Evolutionary conservation across 2,888 invertebrate species (phyloP).

Genomic region (Oasisia sp.): DNA sequence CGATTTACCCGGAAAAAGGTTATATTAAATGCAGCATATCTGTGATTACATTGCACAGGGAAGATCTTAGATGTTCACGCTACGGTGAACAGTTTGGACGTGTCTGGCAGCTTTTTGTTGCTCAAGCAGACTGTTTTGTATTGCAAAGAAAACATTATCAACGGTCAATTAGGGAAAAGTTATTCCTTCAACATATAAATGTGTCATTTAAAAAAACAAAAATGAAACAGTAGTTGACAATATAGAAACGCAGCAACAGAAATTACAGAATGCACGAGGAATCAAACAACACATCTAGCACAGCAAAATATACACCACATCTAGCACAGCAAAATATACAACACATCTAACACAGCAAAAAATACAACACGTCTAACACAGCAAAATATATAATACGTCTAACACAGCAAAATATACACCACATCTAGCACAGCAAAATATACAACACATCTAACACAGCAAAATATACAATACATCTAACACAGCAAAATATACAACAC

Average conservation of each 20-base stretch:
- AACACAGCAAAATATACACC: too few species aligned
- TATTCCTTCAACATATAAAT: background rate
- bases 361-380: too few species aligned
- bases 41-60: background rate
- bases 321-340: too few species aligned
- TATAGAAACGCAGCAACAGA: background rate
- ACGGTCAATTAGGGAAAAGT: background rate
- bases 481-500: too few species aligned
- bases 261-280: background rate
- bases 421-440: too few species aligned
- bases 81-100: background rate
- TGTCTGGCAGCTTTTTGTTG: background rate
- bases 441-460: too few species aligned
- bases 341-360: too few species aligned
- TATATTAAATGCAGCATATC: constrained; percentile 10
- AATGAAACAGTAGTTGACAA: background rate
- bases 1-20: background rate
- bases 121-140: background rate
- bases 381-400: too few species aligned
- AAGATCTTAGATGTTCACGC: background rate
- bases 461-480: too few species aligned
- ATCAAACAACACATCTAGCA: too few species aligned
- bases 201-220: background rate
- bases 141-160: background rate
- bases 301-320: too few species aligned